phyloP scores from a whole-genome alignment of 2,888 invertebrate genomes.

The Scaptomyza reducta region DNA sequence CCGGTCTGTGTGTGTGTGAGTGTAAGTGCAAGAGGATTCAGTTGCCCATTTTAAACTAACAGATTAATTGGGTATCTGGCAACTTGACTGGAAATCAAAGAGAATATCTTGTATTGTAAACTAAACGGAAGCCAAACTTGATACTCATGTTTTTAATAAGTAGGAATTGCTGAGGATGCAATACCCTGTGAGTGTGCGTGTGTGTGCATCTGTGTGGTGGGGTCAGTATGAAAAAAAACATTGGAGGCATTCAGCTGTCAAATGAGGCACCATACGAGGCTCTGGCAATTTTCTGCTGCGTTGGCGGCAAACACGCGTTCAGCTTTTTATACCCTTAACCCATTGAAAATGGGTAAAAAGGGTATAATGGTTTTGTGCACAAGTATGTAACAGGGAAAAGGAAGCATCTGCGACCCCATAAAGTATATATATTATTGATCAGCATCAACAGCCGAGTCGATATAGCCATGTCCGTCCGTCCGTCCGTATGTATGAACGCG shows the following conservation, averaged over 20 bases:
- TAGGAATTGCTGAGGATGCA: neutral
- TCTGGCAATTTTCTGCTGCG: slow-evolving; percentile 52
- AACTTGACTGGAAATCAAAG: slow-evolving; percentile 7
- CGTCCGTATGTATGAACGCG: too few species aligned
- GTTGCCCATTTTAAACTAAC: neutral
- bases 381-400: too few species aligned
- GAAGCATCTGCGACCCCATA: too few species aligned
- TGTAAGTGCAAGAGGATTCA: slow-evolving; percentile 22
- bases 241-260: slow-evolving; percentile 34
- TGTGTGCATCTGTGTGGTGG: neutral
- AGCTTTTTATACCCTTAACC: slow-evolving; percentile 27
- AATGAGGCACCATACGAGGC: neutral
- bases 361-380: too few species aligned
- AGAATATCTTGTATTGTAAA: neutral
- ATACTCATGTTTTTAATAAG: neutral
- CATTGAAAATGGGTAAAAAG: too few species aligned
- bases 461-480: too few species aligned
- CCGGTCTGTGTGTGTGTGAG: neutral
- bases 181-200: neutral
- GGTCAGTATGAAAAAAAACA: slow-evolving; percentile 40
- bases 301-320: slow-evolving; percentile 48
- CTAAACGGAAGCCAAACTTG: neutral
- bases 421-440: too few species aligned
- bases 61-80: neutral
- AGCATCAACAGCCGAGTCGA: too few species aligned